A percentile compares a stretch with the other conserved stretches of the same genome.
Conservation (phyloP, 1,140 invertebrate species). For the silkworm (Bombyx mori) region DNA sequence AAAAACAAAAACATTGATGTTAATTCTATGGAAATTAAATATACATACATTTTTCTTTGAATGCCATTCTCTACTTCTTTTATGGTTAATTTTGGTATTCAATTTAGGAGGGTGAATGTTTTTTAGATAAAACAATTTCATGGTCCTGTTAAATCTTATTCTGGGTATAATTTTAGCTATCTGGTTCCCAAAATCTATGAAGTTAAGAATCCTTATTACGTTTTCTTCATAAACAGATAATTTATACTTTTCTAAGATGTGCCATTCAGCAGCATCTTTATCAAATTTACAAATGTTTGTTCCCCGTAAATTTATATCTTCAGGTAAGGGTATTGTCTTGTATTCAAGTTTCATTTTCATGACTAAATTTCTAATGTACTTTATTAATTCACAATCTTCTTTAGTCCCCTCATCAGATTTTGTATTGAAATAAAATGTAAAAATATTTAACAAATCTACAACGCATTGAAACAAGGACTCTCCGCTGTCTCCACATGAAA, state of each 20-base stretch:
- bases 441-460: constrained; percentile 64
- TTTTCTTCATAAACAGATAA: constrained; percentile 74
- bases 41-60: constrained; percentile 55
- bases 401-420: constrained; percentile 27
- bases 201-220: constrained; percentile 77
- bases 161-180: constrained; percentile 75
- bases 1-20: background rate
- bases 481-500: constrained; percentile 64
- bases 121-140: constrained; percentile 65
- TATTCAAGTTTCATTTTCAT: constrained; percentile 67
- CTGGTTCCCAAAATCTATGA: constrained; percentile 81
- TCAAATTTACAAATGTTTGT: constrained; percentile 76
- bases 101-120: constrained; percentile 42
- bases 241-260: constrained; percentile 72
- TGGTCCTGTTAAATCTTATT: constrained; percentile 71
- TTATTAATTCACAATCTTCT: constrained; percentile 34
- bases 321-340: constrained; percentile 76
- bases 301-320: constrained; percentile 80
- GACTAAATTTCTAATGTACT: constrained; percentile 41
- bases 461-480: constrained; percentile 64
- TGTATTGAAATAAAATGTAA: constrained; percentile 51
- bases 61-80: constrained; percentile 57
- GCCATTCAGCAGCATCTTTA: constrained; percentile 80
- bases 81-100: constrained; percentile 48
- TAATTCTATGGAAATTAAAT: background rate